phyloP scores from a whole-genome alignment of 2,797 vertebrate genomes.

The Microcaecilia unicolor region DNA sequence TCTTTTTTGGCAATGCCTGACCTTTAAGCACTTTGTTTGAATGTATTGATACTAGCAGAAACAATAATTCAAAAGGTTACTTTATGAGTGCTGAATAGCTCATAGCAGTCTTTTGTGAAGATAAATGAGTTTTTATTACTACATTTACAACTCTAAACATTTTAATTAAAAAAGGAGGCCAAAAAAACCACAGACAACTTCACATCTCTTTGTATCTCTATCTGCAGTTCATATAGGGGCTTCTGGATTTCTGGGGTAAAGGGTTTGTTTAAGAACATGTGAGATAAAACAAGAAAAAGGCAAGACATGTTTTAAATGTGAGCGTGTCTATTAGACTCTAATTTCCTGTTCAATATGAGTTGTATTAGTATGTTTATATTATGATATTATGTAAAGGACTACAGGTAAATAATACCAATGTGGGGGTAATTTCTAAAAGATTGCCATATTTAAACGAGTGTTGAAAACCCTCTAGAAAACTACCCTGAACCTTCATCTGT shows the following conservation, averaged over 20 bases:
- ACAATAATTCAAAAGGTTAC: slow-evolving; percentile 33
- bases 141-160: slow-evolving; percentile 33
- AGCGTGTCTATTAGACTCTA: too few species aligned
- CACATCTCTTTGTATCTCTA: slow-evolving; percentile 9
- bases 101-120: slow-evolving; percentile 26
- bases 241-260: background rate
- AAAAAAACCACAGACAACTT: slow-evolving; percentile 40
- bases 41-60: slow-evolving; percentile 36
- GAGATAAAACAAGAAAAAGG: too few species aligned
- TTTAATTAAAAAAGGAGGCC: slow-evolving; percentile 29
- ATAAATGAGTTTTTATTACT: slow-evolving; percentile 37
- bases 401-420: too few species aligned
- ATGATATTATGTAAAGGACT: too few species aligned
- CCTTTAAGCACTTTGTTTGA: slow-evolving; percentile 31
- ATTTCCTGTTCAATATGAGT: too few species aligned
- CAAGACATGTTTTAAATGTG: too few species aligned
- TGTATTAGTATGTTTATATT: too few species aligned
- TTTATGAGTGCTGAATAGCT: slow-evolving; percentile 24
- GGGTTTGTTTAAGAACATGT: too few species aligned
- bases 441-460: too few species aligned
- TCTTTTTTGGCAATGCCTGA: slow-evolving; percentile 28
- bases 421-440: too few species aligned
- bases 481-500: too few species aligned
- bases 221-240: background rate
- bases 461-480: too few species aligned